Percentiles rank a stretch among this genome's conserved stretches.
phyloP scores from a whole-genome alignment of 2,888 invertebrate genomes.

The Drosophila demipolita region DNA sequence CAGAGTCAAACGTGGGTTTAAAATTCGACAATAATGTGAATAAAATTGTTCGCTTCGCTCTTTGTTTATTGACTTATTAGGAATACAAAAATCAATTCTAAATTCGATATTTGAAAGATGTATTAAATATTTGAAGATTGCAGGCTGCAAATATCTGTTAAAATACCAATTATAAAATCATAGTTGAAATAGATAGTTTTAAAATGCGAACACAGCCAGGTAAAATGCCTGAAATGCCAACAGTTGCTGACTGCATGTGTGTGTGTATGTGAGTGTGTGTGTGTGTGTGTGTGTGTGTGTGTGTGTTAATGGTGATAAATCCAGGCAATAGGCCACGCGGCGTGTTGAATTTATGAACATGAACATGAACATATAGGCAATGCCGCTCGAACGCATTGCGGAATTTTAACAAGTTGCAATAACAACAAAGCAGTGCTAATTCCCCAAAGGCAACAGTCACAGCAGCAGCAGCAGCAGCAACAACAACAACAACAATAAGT shows the following conservation, averaged over 20 bases:
- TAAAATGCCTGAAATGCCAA: background rate
- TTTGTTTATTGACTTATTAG: background rate
- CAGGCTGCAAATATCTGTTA: background rate
- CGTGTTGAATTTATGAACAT: slow-evolving; percentile 74
- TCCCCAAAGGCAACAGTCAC: slow-evolving; percentile 69
- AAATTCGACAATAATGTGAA: background rate
- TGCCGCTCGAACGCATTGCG: slow-evolving; percentile 52
- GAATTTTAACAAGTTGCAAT: slow-evolving; percentile 79
- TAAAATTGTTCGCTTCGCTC: fast-evolving
- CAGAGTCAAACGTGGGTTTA: background rate
- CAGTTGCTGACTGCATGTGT: background rate
- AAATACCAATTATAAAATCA: slow-evolving; percentile 4
- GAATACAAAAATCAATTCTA: background rate
- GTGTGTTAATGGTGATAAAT: slow-evolving; percentile 36
- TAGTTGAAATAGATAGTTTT: slow-evolving; percentile 21
- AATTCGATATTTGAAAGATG: background rate
- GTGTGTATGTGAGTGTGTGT: background rate
- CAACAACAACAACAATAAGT: slow-evolving; percentile 42
- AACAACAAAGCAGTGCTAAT: slow-evolving; percentile 74
- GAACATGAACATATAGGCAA: slow-evolving; percentile 41
- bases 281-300: slow-evolving; percentile 16
- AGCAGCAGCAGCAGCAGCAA: slow-evolving; percentile 28
- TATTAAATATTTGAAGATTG: background rate
- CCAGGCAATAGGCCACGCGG: slow-evolving; percentile 35
- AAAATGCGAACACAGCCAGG: slow-evolving; percentile 2